Percentiles rank a stretch among this genome's conserved stretches.
Conservation (phyloP, 2,888 invertebrate genomes). For the Ellobium chinense region DNA sequence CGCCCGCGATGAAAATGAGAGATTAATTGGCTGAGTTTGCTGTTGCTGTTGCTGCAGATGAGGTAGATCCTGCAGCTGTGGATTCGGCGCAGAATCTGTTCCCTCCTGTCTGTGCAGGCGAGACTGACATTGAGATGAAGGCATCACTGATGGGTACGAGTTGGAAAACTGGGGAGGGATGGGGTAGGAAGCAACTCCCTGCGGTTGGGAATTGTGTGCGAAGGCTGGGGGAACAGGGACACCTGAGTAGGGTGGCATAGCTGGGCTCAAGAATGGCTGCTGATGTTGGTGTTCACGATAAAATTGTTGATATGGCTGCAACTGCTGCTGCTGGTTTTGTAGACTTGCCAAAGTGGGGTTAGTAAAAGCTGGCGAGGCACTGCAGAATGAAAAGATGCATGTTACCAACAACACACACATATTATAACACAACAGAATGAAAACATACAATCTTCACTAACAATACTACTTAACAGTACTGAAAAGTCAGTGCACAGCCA, state of each 20-base stretch:
- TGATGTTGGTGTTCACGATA: not conserved
- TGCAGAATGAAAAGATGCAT: not conserved
- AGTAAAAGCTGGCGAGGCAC: slow-evolving; percentile 1
- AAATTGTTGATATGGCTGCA: slow-evolving; percentile 8
- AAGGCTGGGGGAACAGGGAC: not conserved
- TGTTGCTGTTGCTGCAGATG: not conserved
- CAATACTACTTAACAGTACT: not conserved
- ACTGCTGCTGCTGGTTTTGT: slow-evolving; percentile 22
- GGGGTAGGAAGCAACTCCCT: slow-evolving; percentile 10
- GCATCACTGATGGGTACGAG: slow-evolving; percentile 29
- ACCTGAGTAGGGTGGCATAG: not conserved
- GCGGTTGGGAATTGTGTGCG: not conserved
- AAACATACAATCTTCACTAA: too few relatives aligned
- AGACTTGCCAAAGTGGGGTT: slow-evolving; percentile 14
- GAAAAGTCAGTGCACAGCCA: too few relatives aligned
- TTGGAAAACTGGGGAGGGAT: slow-evolving; percentile 13
- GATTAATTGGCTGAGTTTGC: slow-evolving; percentile 38
- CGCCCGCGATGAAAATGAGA: slow-evolving; percentile 21
- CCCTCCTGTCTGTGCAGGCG: not conserved
- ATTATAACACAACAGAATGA: not conserved
- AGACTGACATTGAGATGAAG: not conserved
- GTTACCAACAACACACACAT: not conserved
- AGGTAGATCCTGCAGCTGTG: not conserved
- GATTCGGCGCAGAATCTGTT: not conserved
- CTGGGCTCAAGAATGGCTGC: slow-evolving; percentile 17